Evolutionary conservation across 2,113 vertebrate genomes (phyloP).

Genomic region (Tragelaphus imberbis): DNA sequence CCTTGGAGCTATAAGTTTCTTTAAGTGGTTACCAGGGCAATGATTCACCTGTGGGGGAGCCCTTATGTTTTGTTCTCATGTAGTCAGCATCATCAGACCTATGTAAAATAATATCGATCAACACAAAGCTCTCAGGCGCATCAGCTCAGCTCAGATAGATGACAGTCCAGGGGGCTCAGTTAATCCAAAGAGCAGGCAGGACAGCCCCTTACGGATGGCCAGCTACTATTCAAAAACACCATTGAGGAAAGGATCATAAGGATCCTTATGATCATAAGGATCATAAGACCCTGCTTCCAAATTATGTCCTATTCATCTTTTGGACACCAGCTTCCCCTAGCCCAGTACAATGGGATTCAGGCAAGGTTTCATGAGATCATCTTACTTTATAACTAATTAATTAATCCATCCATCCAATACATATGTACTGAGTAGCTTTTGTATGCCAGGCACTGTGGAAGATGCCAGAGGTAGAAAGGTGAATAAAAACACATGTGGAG

Average conservation of each 20-base stretch:
- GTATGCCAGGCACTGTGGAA: not conserved
- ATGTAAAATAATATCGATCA: slow-evolving; percentile 37
- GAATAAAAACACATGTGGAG: not conserved
- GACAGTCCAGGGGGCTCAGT: not conserved
- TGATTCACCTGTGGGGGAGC: not conserved
- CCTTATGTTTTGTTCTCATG: slow-evolving; percentile 51
- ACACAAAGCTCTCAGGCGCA: not conserved
- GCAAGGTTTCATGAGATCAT: not conserved
- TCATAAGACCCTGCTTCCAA: not conserved
- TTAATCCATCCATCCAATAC: not conserved
- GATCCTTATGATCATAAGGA: no score
- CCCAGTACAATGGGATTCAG: not conserved
- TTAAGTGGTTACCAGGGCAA: slow-evolving; percentile 15
- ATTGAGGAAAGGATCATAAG: not conserved
- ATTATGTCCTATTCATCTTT: not conserved
- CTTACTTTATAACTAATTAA: not conserved
- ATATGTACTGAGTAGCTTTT: not conserved
- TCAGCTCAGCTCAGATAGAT: not conserved
- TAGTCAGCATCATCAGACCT: not conserved
- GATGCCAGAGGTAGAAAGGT: not conserved
- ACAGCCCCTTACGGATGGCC: not conserved
- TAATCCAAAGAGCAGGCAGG: not conserved
- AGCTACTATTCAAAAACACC: not conserved
- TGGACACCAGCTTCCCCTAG: not conserved
- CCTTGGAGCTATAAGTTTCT: not conserved